Evolutionary conservation across 2,888 invertebrate genomes (phyloP).

Genomic region (Drosophila sordidula): DNA sequence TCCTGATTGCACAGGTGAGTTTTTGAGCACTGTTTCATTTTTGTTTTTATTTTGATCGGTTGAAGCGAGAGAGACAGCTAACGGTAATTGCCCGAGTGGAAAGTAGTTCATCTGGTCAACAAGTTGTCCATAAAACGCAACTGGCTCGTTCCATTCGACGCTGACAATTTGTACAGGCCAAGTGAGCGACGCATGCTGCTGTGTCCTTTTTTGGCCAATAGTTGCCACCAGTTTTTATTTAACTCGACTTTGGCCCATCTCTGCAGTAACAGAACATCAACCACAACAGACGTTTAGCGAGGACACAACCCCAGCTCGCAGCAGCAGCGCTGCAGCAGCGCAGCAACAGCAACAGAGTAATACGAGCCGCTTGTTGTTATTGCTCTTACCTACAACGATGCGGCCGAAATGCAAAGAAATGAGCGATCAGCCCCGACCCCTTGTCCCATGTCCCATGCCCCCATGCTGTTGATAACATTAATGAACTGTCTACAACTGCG

Average conservation of each 20-base stretch:
- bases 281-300: constrained; percentile 33
- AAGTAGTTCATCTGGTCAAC: constrained; percentile 77
- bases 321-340: constrained; percentile 5
- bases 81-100: constrained; percentile 59
- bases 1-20: constrained; percentile 63
- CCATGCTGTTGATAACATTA: constrained; percentile 75
- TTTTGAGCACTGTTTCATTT: not conserved
- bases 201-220: constrained; percentile 66
- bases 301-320: constrained; percentile 45
- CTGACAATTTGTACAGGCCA: constrained; percentile 57
- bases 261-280: constrained; percentile 17
- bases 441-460: constrained; percentile 53
- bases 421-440: constrained; percentile 27
- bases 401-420: constrained; percentile 43
- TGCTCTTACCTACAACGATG: constrained; percentile 54
- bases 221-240: constrained; percentile 41
- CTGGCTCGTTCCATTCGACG: constrained; percentile 40
- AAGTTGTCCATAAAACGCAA: constrained; percentile 64
- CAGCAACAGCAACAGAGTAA: constrained; percentile 33
- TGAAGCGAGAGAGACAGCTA: constrained; percentile 26
- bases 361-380: constrained; percentile 22
- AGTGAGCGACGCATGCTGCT: constrained; percentile 44
- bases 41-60: constrained; percentile 4
- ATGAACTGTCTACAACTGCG: constrained; percentile 74
- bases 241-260: constrained; percentile 50